Base-by-base conservation (phyloP, 2,113 vertebrate genomes). In the Corythaeola cristata region DNA sequence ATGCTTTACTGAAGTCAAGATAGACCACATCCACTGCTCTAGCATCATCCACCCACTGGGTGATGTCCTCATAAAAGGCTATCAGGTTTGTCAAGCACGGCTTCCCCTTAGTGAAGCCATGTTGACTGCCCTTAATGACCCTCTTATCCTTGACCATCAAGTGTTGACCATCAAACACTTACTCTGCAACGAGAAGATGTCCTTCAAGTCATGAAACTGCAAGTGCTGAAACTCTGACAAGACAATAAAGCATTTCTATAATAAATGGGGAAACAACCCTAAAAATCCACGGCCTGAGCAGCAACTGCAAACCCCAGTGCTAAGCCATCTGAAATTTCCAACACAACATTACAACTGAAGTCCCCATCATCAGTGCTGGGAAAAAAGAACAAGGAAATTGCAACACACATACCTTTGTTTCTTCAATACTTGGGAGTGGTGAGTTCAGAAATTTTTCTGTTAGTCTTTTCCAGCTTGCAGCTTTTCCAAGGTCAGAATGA, bases 401-500 rank as follows among this genome's bases (percentile, higher is more conserved):
- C 45, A 93, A 50, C 1, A 2, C 24, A 52, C 83, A 13, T 96
- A 99, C 99, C 98, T 99, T 99, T 56, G 97, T 91, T 97, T 98
- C 98, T 85, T 99, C 98, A 78, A 97, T 95, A 62, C 96, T 98
- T 3, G 98, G 98, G 67, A 99, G 98, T 6, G 99, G 98, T 2
- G 98, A 98, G 87, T 98, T 98, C 77, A 99, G 98, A 97, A 99
- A 99, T 86, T 99, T 98, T 33, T 99, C 98, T 39, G 99, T 99
- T 93, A 99, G 96, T 72, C 98, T 98, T 93, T 96, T 98, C 99
- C 99, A 99, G 90, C 99, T 99, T 93, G 98, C 98, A 71, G 99
- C 99, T 98, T 99, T 99, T 95, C 97, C 97, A 83, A 99, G 95
- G 93, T 99, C 99, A 37, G 99, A 99, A 97, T 99, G 99, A 87